Evolutionary conservation across 2,888 invertebrate genomes (phyloP), one percentile per base, ranked within the genome.

Genomic region (Hyalella azteca): DNA sequence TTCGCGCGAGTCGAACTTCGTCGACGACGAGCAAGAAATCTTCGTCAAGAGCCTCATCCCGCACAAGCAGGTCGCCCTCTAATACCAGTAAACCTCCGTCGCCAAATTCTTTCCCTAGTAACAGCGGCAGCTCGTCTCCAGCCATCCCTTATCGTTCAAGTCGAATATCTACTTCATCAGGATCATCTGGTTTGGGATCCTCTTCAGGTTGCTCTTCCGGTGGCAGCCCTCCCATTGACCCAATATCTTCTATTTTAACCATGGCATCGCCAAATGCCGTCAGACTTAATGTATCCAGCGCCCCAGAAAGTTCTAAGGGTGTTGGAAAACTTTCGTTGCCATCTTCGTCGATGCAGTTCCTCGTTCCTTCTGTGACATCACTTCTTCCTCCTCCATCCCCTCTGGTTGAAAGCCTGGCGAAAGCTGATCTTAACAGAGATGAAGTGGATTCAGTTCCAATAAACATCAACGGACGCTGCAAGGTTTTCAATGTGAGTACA

Each of bases 1-100:
- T 59, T 40, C 41, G 75, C 0, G 54, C 59, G 5, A 41, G 41
- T 59, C 29, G 49, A 39, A 40, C 60, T 32, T 78, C 78, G 39
- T 59, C 78, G 36, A 54, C 59, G 9, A 26, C 60, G 9, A 50
- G 39, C 50, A 49, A 48, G n/a, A 77, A 39, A 77, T 41, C 78
- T 11, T 60, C 78, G 5, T 66, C 78, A 26, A 60, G 60, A 41
- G 32, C 66, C 22, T 80, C 80, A n/a, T 77, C 81, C n/a, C 66
- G 50, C 40, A 59, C 79, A 19, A 76, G 50, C 19, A 48, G 73
- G 32, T 77, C 78, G 0, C 79, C 79, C 15, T 66, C 73, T 26
- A 73, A 45, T 36, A 76, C 41, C 78, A 77, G 39, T 54, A 73
- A 77, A 41, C 77, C 81, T 4, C 59, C 79, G 22, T 41, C 79